Evolutionary conservation across 2,888 invertebrate species (phyloP), one percentile per base, ranked within the genome.

Genomic region (Allygus modestus): DNA sequence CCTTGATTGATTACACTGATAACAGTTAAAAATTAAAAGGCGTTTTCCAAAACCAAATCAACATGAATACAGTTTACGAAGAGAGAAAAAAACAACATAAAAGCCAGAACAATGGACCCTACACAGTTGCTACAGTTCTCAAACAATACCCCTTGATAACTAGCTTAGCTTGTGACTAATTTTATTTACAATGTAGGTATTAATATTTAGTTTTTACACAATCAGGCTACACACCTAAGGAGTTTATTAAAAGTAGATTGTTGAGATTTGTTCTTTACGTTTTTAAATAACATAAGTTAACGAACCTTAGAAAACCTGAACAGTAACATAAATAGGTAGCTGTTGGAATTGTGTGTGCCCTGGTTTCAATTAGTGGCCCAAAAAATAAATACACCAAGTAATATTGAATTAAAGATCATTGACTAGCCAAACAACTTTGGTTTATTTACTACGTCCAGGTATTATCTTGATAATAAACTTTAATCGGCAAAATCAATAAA

Each of bases 341-440:
- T n/a, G n/a, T n/a, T n/a, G n/a, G 12, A 46, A 15, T 15, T 46
- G 12, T 46, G 31, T 28, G 23, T 65, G 12, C 65, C 28, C 65
- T 65, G 65, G 65, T 65, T 15, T 28, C 2, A 12, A 28, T 58
- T 17, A 65, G 12, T 17, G 26, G 31, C 4, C 15, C 28, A 54
- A 11, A 65, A 11, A 65, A 65, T 65, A 65, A 65, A 65, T 65
- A 65, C 28, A 65, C 65, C 28, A 65, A 17, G 26, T 23, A 20
- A 65, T 12, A 65, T 28, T 65, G 65, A 31, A 31, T 28, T 54
- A 65, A 17, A 69, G 69, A 69, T 17, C n/a, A 46, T 11, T 77
- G 77, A 77, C 77, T 77, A 77, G 77, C 77, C 77, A 77, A 77
- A 77, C 23, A 73, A 73, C 77, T 77, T 77, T 77, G 77, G 77